Evolutionary conservation across 1,140 invertebrate genomes (phyloP).

Genomic region (Dreissena polymorpha): DNA sequence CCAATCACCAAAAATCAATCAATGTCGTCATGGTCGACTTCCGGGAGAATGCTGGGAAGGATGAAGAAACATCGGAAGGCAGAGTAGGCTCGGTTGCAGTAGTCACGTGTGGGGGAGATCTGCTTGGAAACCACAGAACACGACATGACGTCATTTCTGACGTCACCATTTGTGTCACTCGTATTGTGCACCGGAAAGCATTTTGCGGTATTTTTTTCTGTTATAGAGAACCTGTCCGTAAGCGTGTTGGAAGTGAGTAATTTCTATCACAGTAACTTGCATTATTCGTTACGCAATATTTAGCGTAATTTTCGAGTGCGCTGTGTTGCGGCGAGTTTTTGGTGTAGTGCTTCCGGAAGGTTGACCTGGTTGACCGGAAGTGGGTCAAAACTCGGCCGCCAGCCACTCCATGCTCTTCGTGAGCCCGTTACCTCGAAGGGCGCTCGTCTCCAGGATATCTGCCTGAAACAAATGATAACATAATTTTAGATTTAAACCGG

Average conservation of each 20-base stretch:
- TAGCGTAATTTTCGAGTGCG: not conserved
- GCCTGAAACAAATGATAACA: not conserved
- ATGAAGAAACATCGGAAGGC: slow-evolving; percentile 55
- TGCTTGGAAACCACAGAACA: not conserved
- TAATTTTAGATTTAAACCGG: too few relatives aligned
- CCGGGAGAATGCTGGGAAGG: slow-evolving; percentile 39
- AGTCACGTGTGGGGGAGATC: slow-evolving; percentile 27
- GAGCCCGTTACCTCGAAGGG: slow-evolving; percentile 69
- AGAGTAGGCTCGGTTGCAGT: slow-evolving; percentile 50
- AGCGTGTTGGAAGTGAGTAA: not conserved
- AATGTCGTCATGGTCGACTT: slow-evolving; percentile 10
- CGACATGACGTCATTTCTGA: not conserved
- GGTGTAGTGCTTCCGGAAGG: slow-evolving; percentile 11
- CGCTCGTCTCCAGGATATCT: slow-evolving; percentile 74
- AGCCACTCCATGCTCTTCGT: slow-evolving; percentile 74
- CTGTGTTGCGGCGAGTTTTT: not conserved
- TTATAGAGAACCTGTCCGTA: too few relatives aligned
- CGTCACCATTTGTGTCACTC: not conserved
- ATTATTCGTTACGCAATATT: not conserved
- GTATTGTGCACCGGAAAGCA: not conserved
- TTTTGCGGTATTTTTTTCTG: too few relatives aligned
- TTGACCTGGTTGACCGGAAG: slow-evolving; percentile 1
- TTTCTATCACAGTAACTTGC: not conserved
- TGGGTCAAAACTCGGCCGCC: slow-evolving; percentile 68
- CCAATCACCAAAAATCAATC: not conserved